These are phyloP conservation scores for Rugalucina vietnamica DNA, from an alignment of 2,888 invertebrate genomes.

Conservation along the genomic window DNA sequence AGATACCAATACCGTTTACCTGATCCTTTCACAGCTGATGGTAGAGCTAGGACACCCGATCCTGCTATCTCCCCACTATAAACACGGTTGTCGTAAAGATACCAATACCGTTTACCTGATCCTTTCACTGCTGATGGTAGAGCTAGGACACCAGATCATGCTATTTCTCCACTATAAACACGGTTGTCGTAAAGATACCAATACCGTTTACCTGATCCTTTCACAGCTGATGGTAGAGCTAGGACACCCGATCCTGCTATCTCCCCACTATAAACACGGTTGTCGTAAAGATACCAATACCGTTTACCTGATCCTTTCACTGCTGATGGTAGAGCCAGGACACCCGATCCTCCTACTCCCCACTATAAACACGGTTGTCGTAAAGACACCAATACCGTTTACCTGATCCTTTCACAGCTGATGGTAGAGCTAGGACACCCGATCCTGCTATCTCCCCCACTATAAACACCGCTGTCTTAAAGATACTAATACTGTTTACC, in stretches of 20 bases:
- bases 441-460: slow-evolving; percentile 90
- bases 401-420: slow-evolving; percentile 88
- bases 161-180: slow-evolving; percentile 90
- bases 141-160: slow-evolving; percentile 89
- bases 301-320: slow-evolving; percentile 82
- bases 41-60: slow-evolving; percentile 89
- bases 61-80: slow-evolving; percentile 90
- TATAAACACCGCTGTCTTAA: slow-evolving; percentile 87
- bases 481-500: slow-evolving; percentile 67
- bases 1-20: slow-evolving; percentile 85
- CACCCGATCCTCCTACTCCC: slow-evolving; percentile 91
- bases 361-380: slow-evolving; percentile 88
- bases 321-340: slow-evolving; percentile 89
- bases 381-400: slow-evolving; percentile 77
- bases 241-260: slow-evolving; percentile 91
- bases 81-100: slow-evolving; percentile 87
- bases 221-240: slow-evolving; percentile 88
- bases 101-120: slow-evolving; percentile 26
- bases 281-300: slow-evolving; percentile 84
- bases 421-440: slow-evolving; percentile 89
- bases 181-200: slow-evolving; percentile 85
- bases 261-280: slow-evolving; percentile 89
- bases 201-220: slow-evolving; percentile 86
- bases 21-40: slow-evolving; percentile 87
- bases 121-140: slow-evolving; percentile 87